Evolutionary conservation across 2,888 invertebrate genomes (phyloP), one percentile per base, ranked within the genome.

Genomic region (Subacronicta megacephala): DNA sequence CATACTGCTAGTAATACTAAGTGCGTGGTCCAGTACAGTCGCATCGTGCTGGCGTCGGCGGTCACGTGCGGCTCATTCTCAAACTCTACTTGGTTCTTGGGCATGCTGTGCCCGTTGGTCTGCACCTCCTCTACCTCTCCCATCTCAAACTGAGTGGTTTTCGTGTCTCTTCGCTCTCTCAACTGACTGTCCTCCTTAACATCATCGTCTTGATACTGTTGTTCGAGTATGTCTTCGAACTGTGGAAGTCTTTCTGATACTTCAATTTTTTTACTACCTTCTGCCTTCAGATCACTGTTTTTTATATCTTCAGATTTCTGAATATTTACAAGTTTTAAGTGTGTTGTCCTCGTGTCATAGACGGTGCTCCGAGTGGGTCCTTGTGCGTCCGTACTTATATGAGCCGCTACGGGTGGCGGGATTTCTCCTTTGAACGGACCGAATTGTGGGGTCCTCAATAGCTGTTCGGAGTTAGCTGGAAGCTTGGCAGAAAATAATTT

Each of bases 381-480:
- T 42, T 66, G 53, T 9, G 31, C 3, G n/a, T 67, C 74, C 58
- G 66, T 82, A 51, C 78, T 84, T 33, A 90, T 78, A 33, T 86
- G 81, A 20, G 83, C 85, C 15, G 78, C 82, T 6, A 92, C 80
- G 17, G 86, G 81, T 10, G 91, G 85, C 23, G 97, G 97, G 6
- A 96, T 94, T 79, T 97, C 96, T 0, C 97, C 97, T 75, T 94
- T 95, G 73, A 96, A 97, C 2, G 96, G 96, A 0, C 96, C 96
- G 70, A 96, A 97, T 80, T 97, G 97, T 1, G 97, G 97, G 20
- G 95, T 95, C 74, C 95, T 95, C 44, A 96, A 93, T 1, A 96
- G 88, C 36, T 96, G 89, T 51, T 96, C 95, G 0, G 96, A 81
- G 49, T 84, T 90, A 12, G 89, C 85, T 6, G 93, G 91, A 10